Conservation (phyloP, 2,888 invertebrate species). For the Halocaridina rubra region DNA sequence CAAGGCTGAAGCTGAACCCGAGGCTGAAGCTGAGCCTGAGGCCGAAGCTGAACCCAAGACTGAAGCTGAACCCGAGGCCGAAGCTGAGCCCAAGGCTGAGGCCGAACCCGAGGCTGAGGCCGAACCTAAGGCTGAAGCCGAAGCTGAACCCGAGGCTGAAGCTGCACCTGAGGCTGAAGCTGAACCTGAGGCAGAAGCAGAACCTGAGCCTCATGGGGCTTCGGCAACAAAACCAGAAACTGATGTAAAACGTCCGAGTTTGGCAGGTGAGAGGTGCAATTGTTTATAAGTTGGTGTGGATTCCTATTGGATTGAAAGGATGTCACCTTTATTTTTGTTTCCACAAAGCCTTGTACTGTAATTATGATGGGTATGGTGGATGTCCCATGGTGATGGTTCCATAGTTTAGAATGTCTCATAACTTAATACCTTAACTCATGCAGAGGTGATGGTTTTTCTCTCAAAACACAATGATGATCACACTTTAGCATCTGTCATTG, state of each 20-base stretch:
- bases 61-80: not conserved
- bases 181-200: slow-evolving; percentile 66
- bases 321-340: too few species aligned
- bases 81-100: slow-evolving; percentile 59
- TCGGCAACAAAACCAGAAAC: slow-evolving; percentile 68
- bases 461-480: too few species aligned
- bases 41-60: slow-evolving; percentile 65
- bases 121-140: slow-evolving; percentile 69
- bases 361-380: too few species aligned
- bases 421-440: too few species aligned
- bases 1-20: slow-evolving; percentile 69
- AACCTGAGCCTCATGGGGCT: slow-evolving; percentile 67
- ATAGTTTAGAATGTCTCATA: too few species aligned
- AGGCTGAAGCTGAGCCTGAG: slow-evolving; percentile 68
- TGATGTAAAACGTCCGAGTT: slow-evolving; percentile 43
- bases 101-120: slow-evolving; percentile 68
- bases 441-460: too few species aligned
- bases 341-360: too few species aligned
- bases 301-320: too few species aligned
- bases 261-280: not conserved
- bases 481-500: too few species aligned
- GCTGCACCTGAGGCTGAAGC: slow-evolving; percentile 69
- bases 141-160: slow-evolving; percentile 69
- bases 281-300: too few species aligned
- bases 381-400: too few species aligned